These are phyloP conservation scores for Caprella mutica DNA, from an alignment of 2,888 invertebrate species.

Conservation along the genomic window DNA sequence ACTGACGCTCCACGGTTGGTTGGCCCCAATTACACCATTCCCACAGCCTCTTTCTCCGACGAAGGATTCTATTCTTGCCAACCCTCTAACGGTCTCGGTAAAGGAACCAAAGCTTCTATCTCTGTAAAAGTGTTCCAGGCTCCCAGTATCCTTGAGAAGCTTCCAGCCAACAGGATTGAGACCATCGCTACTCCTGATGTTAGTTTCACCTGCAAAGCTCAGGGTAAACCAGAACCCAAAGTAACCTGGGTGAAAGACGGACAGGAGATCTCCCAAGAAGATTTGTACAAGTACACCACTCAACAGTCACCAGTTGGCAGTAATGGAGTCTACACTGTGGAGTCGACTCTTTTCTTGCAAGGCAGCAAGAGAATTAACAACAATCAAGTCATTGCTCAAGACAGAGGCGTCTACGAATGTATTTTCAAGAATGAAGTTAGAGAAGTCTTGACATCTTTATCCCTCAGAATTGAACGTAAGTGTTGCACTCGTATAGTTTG, in stretches of 20 bases:
- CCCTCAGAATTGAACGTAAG: slow-evolving; percentile 78
- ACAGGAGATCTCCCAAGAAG: slow-evolving; percentile 61
- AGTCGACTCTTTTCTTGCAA: slow-evolving; percentile 41
- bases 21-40: slow-evolving; percentile 71
- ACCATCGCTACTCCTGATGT: slow-evolving; percentile 22
- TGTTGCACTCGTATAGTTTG: no score
- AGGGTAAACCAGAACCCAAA: slow-evolving; percentile 73
- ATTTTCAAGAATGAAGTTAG: slow-evolving; percentile 81
- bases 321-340: slow-evolving; percentile 67
- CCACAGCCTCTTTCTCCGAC: slow-evolving; percentile 68
- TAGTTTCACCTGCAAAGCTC: slow-evolving; percentile 64
- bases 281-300: slow-evolving; percentile 65
- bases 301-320: slow-evolving; percentile 58
- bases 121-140: slow-evolving; percentile 77
- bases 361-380: slow-evolving; percentile 36
- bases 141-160: slow-evolving; percentile 67
- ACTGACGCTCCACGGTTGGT: slow-evolving; percentile 55
- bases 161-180: slow-evolving; percentile 45
- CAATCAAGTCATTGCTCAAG: slow-evolving; percentile 48
- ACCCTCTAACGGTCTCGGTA: slow-evolving; percentile 77
- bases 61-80: slow-evolving; percentile 84
- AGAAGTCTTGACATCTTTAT: slow-evolving; percentile 76
- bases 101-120: slow-evolving; percentile 71
- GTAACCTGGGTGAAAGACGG: slow-evolving; percentile 70
- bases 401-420: slow-evolving; percentile 77